Base-by-base conservation (phyloP, 2,888 invertebrate species). In the Sinotaia quadrata region DNA sequence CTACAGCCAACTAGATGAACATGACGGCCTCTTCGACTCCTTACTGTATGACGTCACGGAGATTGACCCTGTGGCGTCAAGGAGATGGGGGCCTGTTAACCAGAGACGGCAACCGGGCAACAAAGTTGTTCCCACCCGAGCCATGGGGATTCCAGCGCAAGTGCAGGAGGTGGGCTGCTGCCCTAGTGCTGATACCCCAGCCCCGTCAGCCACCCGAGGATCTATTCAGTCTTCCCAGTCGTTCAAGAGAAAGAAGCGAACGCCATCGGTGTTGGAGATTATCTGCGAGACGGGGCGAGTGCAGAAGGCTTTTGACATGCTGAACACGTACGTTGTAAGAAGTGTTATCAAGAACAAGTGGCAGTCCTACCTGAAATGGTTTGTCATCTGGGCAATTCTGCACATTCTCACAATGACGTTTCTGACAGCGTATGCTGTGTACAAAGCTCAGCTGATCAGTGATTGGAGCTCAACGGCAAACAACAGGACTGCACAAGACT, bases 11-110 rank as follows among this genome's bases (percentile, higher is more conserved):
- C 69, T 80, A 10, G 78, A 78, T 63, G 72, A 74, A 49, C 78
- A 79, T 62, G 80, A 81, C 67, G 81, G 81, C 21, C 68, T 81
- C 24, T 79, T 79, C 73, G 81, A 81, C 63, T 71, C 76, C 31
- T 77, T 80, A 41, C 68, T 74, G 36, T 80, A 78, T 68, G 81
- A 81, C 60, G 75, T 81, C 37, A 78, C 80, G 12, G 81, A 81
- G 67, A 78, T 81, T 21, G 81, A 81, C 65, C 78, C 78, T 24
- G 69, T 78, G 18, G 73, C 78, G 2, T 41, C 24, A 21, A 44
- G 37, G 33, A 41, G n/a, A 4, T 65, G 65, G 65, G 27, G 33
- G 7, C n/a, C 8, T 12, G 33, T 4, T 12, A 65, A 65, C 44
- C 10, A 37, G 29, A 8, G 27, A 2, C 5, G n/a, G n/a, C 21